Evolutionary conservation across 1,140 invertebrate species (phyloP).

Genomic region (Stratiolaelaps scimitus): DNA sequence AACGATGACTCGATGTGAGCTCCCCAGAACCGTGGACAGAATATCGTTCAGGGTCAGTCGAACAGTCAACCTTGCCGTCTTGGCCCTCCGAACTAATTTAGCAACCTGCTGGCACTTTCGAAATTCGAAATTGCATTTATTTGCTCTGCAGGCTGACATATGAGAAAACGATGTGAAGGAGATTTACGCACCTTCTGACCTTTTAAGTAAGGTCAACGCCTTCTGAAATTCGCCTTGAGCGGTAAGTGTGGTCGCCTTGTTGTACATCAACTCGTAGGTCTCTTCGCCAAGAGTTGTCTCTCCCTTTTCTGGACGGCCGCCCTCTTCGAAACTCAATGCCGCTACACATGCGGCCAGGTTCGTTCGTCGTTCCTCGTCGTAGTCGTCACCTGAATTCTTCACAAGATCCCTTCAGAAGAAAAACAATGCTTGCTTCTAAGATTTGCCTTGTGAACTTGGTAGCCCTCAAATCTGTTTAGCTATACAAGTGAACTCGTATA

Average conservation of each 20-base stretch:
- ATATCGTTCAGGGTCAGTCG: no score
- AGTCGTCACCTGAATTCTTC: slow-evolving; percentile 55
- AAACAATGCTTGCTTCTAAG: slow-evolving; percentile 9
- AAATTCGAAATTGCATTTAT: no score
- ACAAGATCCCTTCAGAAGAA: slow-evolving; percentile 31
- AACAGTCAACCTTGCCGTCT: no score
- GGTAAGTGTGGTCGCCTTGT: slow-evolving; percentile 65
- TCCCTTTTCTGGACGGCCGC: slow-evolving; percentile 43
- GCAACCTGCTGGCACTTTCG: no score
- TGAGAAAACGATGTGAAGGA: no score
- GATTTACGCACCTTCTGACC: slow-evolving; percentile 57
- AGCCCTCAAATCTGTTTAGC: slow-evolving; percentile 51
- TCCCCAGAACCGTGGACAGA: no score
- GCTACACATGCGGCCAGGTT: slow-evolving; percentile 79
- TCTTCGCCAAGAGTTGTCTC: slow-evolving; percentile 47
- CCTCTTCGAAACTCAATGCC: slow-evolving; percentile 52
- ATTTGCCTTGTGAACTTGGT: background rate
- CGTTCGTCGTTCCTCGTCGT: slow-evolving; percentile 79
- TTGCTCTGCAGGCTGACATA: no score
- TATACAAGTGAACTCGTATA: background rate
- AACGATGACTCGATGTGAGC: background rate
- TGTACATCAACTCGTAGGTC: slow-evolving; percentile 80
- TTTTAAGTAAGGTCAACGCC: slow-evolving; percentile 64
- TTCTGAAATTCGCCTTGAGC: slow-evolving; percentile 56
- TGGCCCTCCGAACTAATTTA: no score